A percentile compares a stretch with the other conserved stretches of the same genome.
phyloP scores from a whole-genome alignment of 2,888 invertebrate genomes.

The Heliconius hortense region DNA sequence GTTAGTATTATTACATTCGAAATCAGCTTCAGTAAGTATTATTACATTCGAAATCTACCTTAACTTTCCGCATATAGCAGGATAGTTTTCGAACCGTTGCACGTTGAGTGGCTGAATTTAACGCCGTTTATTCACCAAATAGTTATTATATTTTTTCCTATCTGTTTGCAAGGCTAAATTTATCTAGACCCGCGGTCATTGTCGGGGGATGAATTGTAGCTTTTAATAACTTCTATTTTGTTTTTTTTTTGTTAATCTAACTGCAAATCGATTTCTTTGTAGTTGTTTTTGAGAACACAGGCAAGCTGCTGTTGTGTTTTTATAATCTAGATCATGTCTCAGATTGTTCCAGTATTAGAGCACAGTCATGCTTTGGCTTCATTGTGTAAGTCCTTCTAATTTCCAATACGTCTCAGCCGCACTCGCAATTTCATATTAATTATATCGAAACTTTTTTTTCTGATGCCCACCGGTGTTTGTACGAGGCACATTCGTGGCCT shows the following conservation, averaged over 20 bases:
- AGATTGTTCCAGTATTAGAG: constrained; percentile 74
- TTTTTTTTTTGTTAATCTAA: constrained; percentile 60
- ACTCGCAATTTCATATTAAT: constrained; percentile 66
- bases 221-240: constrained; percentile 57
- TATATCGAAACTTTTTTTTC: constrained; percentile 64
- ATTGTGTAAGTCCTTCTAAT: constrained; percentile 69
- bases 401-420: constrained; percentile 64
- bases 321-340: constrained; percentile 76
- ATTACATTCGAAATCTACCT: no score
- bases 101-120: background rate
- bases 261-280: constrained; percentile 74
- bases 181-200: constrained; percentile 73
- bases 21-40: no score
- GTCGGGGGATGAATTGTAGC: constrained; percentile 78
- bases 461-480: constrained; percentile 49
- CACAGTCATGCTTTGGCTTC: constrained; percentile 70
- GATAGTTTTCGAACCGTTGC: no score
- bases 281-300: constrained; percentile 70
- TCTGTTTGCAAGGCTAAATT: constrained; percentile 38
- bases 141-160: constrained; percentile 16
- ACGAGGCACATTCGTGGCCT: constrained; percentile 52
- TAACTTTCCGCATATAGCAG: background rate
- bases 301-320: constrained; percentile 70
- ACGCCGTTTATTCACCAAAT: background rate
- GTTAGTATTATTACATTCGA: no score